Evolutionary conservation across 2,888 invertebrate genomes (phyloP), one percentile per base, ranked within the genome.

Genomic region (Drosophila mettleri): DNA sequence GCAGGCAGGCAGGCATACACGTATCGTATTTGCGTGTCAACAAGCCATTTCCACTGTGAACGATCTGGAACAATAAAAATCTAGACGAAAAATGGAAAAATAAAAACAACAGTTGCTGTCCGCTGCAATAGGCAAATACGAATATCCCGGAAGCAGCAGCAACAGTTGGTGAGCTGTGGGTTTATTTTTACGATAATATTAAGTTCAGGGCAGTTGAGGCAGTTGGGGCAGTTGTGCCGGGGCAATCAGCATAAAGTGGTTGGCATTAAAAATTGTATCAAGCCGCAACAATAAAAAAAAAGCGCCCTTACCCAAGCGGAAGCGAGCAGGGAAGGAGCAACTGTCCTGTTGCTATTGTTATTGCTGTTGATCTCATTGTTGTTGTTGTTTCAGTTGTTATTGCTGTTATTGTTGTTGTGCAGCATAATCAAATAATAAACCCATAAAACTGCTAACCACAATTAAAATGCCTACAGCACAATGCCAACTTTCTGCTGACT

Each of bases 231-330:
- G 43, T 43, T 18, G 39, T 59, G 62, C 69, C 31, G 38, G 24
- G 86, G 83, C 86, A 84, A 84, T 84, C 83, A 87, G 77, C 84
- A 85, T 85, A 87, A 85, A 87, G 87, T 85, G 85, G 76, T 78
- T 74, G 71, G 72, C 80, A 87, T 85, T 84, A 85, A 87, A 87
- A 87, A 85, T 65, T 67, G 66, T 87, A 87, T 84, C 85, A 82
- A 67, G 85, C 79, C 84, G 78, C 74, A 79, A 79, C 77, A 86
- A 84, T 84, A 84, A 83, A 84, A 83, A 84, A 83, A 84, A 81
- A 86, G 48, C 69, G 80, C 70, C 78, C 59, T 74, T 83, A 66
- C 80, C 51, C 73, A 86, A 86, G 39, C 79, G 86, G 86, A 84
- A 81, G 75, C 67, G 74, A 45, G n/a, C 16, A 2, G 54, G 27